Conservation (phyloP, 2,888 invertebrate species). For the Halocaridina rubra region DNA sequence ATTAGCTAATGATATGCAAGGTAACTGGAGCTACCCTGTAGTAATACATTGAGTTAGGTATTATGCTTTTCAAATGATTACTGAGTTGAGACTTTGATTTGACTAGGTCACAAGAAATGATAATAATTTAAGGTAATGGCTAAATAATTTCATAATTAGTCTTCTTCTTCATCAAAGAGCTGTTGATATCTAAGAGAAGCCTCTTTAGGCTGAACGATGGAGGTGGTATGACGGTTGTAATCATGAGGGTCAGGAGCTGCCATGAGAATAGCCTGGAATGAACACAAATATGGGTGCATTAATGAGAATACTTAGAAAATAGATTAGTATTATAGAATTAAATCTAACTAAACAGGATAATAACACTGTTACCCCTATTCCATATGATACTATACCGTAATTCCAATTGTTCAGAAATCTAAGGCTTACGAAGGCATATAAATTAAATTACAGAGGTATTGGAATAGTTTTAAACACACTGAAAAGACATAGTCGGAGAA, state of each 20-base stretch:
- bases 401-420: too few relatives aligned
- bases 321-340: too few relatives aligned
- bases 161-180: slow-evolving; percentile 44
- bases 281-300: too few relatives aligned
- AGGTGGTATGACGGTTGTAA: slow-evolving; percentile 32
- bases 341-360: too few relatives aligned
- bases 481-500: neutral
- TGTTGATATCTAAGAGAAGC: slow-evolving; percentile 34
- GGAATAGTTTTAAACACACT: too few relatives aligned
- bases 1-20: neutral
- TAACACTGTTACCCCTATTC: too few relatives aligned
- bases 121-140: too few relatives aligned
- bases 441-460: too few relatives aligned
- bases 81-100: neutral
- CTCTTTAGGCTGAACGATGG: slow-evolving; percentile 24
- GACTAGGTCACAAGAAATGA: neutral
- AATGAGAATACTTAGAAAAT: too few relatives aligned
- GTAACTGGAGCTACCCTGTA: neutral
- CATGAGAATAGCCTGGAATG: slow-evolving; percentile 37
- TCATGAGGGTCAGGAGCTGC: slow-evolving; percentile 21
- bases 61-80: neutral
- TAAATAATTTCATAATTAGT: neutral
- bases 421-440: too few relatives aligned
- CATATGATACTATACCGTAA: too few relatives aligned
- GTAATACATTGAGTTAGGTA: neutral